Base-by-base conservation (phyloP, 2,888 invertebrate species). In the Agonum fuliginosum region DNA sequence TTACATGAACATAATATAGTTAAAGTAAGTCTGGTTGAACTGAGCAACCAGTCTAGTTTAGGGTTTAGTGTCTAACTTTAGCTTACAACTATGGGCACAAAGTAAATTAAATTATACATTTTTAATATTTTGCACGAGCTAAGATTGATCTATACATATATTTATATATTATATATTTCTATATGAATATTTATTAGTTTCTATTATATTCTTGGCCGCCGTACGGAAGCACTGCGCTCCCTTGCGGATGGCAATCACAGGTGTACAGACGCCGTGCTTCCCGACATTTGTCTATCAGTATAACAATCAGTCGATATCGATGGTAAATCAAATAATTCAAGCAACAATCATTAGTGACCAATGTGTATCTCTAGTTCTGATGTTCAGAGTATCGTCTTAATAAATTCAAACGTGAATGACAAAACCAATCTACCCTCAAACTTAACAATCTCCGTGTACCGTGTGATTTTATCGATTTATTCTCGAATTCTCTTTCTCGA, bases 71-170 rank as follows among this genome's bases (percentile, higher is more conserved):
- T 83, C 83, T 83, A 83, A 83, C 84, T 81, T 86, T 87, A 87
- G 87, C 86, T 87, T 87, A 85, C 78, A 86, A 87, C 86, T 87
- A 86, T 87, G 87, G 87, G 87, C 87, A 87, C 87, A 87, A 83
- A 85, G 86, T 86, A 85, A 85, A 84, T 85, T 82, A 82, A 84
- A 82, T 81, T 82, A 83, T 81, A 83, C 82, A 83, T 82, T 83
- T 82, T 81, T 81, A 83, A 78, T 79, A 75, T 80, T 85, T 85
- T 84, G 85, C 85, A 84, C 82, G 78, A 79, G 78, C 78, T 79
- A 79, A 78, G 70, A 76, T 71, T 71, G 71, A 76, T 76, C 71
- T 78, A 78, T 76, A 78, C 70, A 78, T 77, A 75, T 75, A 72
- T 73, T 76, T 71, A 67, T 73, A 77, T 73, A 78, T 78, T 73